Evolutionary conservation across 1,140 invertebrate species (phyloP).

Genomic region (Bombus affinis): DNA sequence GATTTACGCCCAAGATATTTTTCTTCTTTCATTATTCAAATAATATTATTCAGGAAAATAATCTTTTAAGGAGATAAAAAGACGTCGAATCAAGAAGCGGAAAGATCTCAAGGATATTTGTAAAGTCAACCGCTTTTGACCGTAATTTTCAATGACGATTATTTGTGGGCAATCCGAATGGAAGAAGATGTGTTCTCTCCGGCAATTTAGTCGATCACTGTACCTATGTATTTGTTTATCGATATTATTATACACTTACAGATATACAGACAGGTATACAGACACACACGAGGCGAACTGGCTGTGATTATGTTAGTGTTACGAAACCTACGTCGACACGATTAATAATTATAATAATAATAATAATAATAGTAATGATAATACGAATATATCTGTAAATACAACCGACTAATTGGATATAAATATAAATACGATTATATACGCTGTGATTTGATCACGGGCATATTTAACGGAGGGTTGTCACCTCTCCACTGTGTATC

Average conservation of each 20-base stretch:
- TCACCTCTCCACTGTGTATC: conserved; percentile 54
- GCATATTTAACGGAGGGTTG: conserved; percentile 36
- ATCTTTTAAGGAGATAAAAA: background rate
- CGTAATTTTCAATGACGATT: background rate
- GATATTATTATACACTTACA: conserved; percentile 59
- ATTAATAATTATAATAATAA: conserved; percentile 48
- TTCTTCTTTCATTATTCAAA: no score
- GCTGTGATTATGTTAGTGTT: conserved; percentile 80
- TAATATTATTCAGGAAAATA: background rate
- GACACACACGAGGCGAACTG: conserved; percentile 71
- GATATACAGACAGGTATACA: background rate
- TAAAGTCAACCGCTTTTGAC: no score
- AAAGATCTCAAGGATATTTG: no score
- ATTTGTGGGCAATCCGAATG: conserved; percentile 19
- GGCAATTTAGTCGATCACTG: conserved; percentile 52
- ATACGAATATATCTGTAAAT: conserved; percentile 60
- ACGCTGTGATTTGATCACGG: conserved; percentile 61
- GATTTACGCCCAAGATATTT: background rate
- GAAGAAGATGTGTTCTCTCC: conserved; percentile 50
- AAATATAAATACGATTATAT: conserved; percentile 64
- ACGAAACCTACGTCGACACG: conserved; percentile 54
- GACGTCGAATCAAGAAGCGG: no score
- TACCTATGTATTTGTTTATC: conserved; percentile 65
- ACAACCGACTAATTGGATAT: conserved; percentile 42
- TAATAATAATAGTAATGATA: conserved; percentile 40